Evolutionary conservation across 2,113 vertebrate genomes (phyloP), one percentile per base, ranked within the genome.

Genomic region (Gambusia affinis): DNA sequence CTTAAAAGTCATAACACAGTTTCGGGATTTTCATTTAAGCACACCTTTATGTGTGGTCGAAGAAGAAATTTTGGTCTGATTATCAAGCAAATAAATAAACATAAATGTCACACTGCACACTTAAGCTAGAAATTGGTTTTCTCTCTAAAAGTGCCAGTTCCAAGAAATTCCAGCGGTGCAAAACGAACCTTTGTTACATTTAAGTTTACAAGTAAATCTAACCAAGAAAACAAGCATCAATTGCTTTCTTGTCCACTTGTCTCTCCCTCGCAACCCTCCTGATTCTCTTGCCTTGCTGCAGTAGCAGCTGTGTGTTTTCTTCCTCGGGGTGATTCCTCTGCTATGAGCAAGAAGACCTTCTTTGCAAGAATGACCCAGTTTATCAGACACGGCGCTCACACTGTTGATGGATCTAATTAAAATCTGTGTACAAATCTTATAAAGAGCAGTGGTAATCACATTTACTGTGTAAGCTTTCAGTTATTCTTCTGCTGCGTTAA

Each of bases 311-410:
- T 85, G 87, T 57, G 15, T 66, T 66, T 72, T 85, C 68, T 64
- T 91, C 91, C 90, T 93, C 78, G 24, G 92, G 91, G 86, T 88
- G 89, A 89, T 89, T 88, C 76, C 63, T 67, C 75, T 76, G 76
- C 84, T 57, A 57, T 57, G 1, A 84, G 79, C 70, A 80, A 84
- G 84, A 84, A 88, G 85, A 82, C 75, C 83, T 64, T 68, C 81
- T 88, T 86, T 70, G 81, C 73, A 69, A 81, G 85, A 90, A 88
- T 91, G 91, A 92, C 92, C 90, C 90, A 91, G 81, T 92, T 92
- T 91, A 90, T 85, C 73, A 83, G 74, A 82, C 73, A 73, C 79
- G 77, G 78, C 60, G n/a, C 81, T 71, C 60, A n/a, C 73, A 75
- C 81, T 82, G 85, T 89, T 88, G 87, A 89, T 88, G 86, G 84